Evolutionary conservation across 2,797 vertebrate genomes (phyloP).

Genomic region (Parotocinclus haroldoi): DNA sequence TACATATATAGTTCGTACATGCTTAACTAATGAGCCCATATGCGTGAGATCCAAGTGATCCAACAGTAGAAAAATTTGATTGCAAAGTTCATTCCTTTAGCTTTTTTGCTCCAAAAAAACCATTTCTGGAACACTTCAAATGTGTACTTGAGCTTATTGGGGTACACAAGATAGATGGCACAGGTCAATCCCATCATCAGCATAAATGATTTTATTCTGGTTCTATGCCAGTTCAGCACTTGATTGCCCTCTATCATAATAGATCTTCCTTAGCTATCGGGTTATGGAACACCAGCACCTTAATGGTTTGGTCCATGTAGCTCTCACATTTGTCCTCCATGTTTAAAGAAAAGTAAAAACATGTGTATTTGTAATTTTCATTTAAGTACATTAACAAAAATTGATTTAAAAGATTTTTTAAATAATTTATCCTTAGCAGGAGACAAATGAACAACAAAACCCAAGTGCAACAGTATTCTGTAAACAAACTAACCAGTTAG

Average conservation of each 20-base stretch:
- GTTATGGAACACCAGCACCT: not conserved
- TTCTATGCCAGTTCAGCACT: not conserved
- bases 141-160: not conserved
- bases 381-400: slow-evolving; percentile 1
- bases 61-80: no score
- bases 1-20: no score
- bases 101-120: no score
- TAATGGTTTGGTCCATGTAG: no score
- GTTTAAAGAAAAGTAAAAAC: not conserved
- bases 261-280: not conserved
- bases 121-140: not conserved
- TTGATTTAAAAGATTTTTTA: no score
- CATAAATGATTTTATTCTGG: not conserved
- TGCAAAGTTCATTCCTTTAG: no score
- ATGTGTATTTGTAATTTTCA: not conserved
- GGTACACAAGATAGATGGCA: not conserved
- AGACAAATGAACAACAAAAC: no score
- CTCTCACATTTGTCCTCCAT: not conserved
- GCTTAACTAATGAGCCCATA: no score
- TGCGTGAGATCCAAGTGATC: no score
- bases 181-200: slow-evolving; percentile 11
- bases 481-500: no score
- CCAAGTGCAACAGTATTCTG: no score
- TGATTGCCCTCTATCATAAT: not conserved
- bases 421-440: no score